These are phyloP conservation scores for Melanotaenia parkinsoni DNA, from an alignment of 2,797 vertebrate genomes.

Conservation along the genomic window DNA sequence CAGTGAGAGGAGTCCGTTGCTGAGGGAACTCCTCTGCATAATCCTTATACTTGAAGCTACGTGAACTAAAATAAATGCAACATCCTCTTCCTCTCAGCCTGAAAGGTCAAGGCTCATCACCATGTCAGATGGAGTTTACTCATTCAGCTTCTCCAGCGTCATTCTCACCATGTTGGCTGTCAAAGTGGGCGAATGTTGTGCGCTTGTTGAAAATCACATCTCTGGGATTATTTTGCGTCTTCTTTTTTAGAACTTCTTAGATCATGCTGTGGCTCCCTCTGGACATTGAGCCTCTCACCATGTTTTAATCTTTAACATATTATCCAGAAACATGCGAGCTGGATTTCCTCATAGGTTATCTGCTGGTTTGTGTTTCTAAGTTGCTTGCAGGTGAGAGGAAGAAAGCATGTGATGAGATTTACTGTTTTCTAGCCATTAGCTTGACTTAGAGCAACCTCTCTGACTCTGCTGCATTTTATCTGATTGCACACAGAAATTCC, in stretches of 20 bases:
- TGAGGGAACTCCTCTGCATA: constrained; percentile 2
- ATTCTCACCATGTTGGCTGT: constrained; percentile 61
- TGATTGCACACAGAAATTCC: constrained; percentile 71
- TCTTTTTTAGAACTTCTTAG: constrained; percentile 6
- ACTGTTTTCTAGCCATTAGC: constrained; percentile 67
- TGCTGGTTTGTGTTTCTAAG: constrained; percentile 40
- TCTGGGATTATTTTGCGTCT: constrained; percentile 29
- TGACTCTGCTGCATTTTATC: constrained; percentile 62
- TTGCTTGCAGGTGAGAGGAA: constrained; percentile 62
- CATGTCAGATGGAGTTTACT: constrained; percentile 74
- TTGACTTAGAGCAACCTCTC: constrained; percentile 55
- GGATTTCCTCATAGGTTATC: constrained; percentile 36
- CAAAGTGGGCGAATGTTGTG: constrained; percentile 52
- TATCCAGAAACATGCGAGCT: constrained; percentile 15
- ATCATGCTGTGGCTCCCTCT: constrained; percentile 5
- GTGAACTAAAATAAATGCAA: constrained; percentile 20
- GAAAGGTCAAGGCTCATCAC: constrained; percentile 76
- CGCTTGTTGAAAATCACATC: constrained; percentile 49
- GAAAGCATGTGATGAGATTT: constrained; percentile 61
- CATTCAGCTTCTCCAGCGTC: constrained; percentile 51
- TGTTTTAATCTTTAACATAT: constrained; percentile 29
- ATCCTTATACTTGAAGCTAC: background rate
- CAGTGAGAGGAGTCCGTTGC: too few species aligned
- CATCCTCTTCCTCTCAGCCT: constrained; percentile 57
- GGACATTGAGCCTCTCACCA: constrained; percentile 20